Evolutionary conservation across 2,797 vertebrate species (phyloP), one percentile per base, ranked within the genome.

Genomic region (Phrynocephalus forsythii): DNA sequence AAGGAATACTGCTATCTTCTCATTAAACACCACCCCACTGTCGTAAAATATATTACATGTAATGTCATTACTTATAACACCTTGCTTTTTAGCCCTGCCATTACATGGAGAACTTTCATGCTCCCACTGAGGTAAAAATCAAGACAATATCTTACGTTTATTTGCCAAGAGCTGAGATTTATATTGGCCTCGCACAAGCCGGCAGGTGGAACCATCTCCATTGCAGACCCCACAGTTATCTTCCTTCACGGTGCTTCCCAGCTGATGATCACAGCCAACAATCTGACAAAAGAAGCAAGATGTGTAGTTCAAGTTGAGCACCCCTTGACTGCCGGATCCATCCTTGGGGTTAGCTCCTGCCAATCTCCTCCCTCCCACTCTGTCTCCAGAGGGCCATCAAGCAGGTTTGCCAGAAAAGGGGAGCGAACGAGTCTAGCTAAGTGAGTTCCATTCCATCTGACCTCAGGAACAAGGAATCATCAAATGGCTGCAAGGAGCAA

Each of bases 211-310:
- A 87, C 99, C 98, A 50, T 99, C 98, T 83, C 99, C 99, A 10
- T 96, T 97, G 97, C 99, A 99, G 91, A 99, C 95, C 18, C 99
- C 99, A 79, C 99, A 99, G 97, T 98, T 99, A 96, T 99, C 99
- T 91, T 99, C 98, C 92, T 99, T 99, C n/a, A 96, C 96, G 22
- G 97, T 91, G 94, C 99, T 99, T 92, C 99, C 98, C 94, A 99
- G 94, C 94, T 99, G 97, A 72, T 96, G 98, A 95, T 99, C 99
- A 81, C 99, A 99, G 93, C 99, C 99, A 92, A 99, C 98, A 84
- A 99, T 98, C 99, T 99, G 96, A 86, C 86, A 94, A 95, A 93
- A 96, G 38, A 84, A 96, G 90, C 96, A 94, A 96, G 86, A 95
- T 18, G 84, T 84, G 76, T 85, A 92, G 93, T 95, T 96, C 89